Evolutionary conservation across 2,113 vertebrate species (phyloP).

Genomic region (Hippocampus abdominalis): DNA sequence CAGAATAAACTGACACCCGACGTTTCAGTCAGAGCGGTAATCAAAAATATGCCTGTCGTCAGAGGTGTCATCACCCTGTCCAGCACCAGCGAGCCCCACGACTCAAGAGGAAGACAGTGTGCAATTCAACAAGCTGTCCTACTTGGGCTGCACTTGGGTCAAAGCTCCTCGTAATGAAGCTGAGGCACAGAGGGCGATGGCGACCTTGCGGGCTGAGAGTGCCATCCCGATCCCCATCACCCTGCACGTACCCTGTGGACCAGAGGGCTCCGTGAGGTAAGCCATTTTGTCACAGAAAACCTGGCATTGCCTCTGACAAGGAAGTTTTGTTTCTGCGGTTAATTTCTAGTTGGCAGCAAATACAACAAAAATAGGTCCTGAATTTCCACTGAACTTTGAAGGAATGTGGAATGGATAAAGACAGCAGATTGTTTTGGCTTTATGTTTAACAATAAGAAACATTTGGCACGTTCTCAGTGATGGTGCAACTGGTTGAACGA

Average conservation of each 20-base stretch:
- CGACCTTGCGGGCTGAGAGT: conserved; percentile 80
- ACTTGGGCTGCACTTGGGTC: conserved; percentile 91
- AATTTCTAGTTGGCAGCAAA: too few species aligned
- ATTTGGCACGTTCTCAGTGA: too few species aligned
- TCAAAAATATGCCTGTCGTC: neutral
- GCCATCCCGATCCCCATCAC: conserved; percentile 82
- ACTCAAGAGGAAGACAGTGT: conserved; percentile 89
- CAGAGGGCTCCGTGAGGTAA: conserved; percentile 93
- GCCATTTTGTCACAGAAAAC: neutral
- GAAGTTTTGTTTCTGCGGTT: neutral
- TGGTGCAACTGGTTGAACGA: too few species aligned
- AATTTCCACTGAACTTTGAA: too few species aligned
- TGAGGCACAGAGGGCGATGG: conserved; percentile 88
- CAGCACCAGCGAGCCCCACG: conserved; percentile 26
- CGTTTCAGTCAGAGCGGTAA: neutral
- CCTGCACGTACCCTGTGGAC: conserved; percentile 88
- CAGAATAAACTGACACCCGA: neutral
- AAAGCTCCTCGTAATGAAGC: conserved; percentile 88
- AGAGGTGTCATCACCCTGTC: conserved; percentile 26
- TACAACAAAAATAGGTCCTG: too few species aligned
- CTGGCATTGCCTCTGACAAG: neutral
- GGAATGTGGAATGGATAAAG: too few species aligned
- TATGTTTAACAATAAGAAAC: too few species aligned
- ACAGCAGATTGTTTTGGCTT: too few species aligned
- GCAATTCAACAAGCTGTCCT: conserved; percentile 92